Conservation (phyloP, 2,797 vertebrate species). For the Gymnocypris eckloni region DNA sequence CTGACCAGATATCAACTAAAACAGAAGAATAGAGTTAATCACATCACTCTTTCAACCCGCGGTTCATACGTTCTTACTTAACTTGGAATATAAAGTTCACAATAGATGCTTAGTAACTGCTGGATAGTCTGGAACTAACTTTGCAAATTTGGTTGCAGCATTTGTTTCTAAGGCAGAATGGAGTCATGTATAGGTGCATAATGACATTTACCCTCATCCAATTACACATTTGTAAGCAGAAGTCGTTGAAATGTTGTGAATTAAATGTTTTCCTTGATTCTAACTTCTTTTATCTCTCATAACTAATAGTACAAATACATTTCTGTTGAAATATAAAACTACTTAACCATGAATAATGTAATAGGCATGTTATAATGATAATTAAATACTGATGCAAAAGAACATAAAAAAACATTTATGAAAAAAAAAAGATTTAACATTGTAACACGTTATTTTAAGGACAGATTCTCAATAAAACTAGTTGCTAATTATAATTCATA, state of each 20-base stretch:
- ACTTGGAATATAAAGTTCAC: neutral
- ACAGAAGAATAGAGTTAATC: neutral
- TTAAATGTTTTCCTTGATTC: neutral
- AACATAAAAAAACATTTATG: too few relatives aligned
- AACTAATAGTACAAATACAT: neutral
- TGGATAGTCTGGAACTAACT: neutral
- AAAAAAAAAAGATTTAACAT: neutral
- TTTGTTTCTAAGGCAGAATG: neutral
- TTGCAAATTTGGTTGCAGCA: neutral
- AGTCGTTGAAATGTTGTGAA: neutral
- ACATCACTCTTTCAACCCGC: neutral
- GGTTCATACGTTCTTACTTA: neutral
- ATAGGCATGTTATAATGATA: neutral
- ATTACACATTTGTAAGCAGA: neutral
- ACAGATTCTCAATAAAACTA: neutral
- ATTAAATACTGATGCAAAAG: neutral
- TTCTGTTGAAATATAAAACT: neutral
- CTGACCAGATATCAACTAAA: constrained; percentile 98
- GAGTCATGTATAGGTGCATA: neutral
- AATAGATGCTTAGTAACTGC: neutral
- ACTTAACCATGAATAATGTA: neutral
- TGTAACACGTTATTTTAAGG: neutral
- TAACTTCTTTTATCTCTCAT: neutral
- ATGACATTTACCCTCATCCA: neutral
- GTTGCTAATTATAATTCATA: neutral